Percentiles rank a stretch among this genome's conserved stretches.
phyloP scores from a whole-genome alignment of 2,888 invertebrate species.

The Dolichomitus sp. region DNA sequence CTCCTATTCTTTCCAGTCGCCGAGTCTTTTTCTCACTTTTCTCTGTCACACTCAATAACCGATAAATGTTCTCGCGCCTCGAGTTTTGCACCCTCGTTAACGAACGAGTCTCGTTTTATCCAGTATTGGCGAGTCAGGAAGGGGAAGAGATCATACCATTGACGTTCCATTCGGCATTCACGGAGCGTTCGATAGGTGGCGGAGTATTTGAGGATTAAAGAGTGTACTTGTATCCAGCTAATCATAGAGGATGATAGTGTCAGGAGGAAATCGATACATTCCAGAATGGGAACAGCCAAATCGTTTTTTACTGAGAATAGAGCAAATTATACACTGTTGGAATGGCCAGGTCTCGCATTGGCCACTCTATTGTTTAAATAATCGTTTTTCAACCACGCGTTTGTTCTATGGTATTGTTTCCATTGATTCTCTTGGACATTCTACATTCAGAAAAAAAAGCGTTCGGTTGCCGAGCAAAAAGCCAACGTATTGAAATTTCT shows the following conservation, averaged over 20 bases:
- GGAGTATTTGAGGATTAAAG: constrained; percentile 31
- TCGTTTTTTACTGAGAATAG: constrained; percentile 8
- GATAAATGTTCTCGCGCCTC: constrained; percentile 29
- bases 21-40: background rate
- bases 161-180: constrained; percentile 21
- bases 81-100: constrained; percentile 31
- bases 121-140: constrained; percentile 1
- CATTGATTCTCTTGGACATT: constrained; percentile 2
- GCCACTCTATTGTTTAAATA: constrained; percentile 14
- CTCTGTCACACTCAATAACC: constrained; percentile 12
- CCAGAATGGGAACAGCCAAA: background rate
- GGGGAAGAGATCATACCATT: constrained; percentile 21
- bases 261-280: constrained; percentile 26
- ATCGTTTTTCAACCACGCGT: background rate
- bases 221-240: constrained; percentile 28
- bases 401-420: background rate
- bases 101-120: constrained; percentile 19
- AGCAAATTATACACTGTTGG: constrained; percentile 14
- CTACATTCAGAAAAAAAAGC: background rate
- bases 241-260: constrained; percentile 20
- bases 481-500: background rate
- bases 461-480: background rate
- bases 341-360: constrained; percentile 6
- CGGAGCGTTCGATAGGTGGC: constrained; percentile 9
- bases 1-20: background rate